Percentiles rank a stretch among this genome's conserved stretches.
Conservation (phyloP, 2,113 vertebrate species). For the Mirounga angustirostris region DNA sequence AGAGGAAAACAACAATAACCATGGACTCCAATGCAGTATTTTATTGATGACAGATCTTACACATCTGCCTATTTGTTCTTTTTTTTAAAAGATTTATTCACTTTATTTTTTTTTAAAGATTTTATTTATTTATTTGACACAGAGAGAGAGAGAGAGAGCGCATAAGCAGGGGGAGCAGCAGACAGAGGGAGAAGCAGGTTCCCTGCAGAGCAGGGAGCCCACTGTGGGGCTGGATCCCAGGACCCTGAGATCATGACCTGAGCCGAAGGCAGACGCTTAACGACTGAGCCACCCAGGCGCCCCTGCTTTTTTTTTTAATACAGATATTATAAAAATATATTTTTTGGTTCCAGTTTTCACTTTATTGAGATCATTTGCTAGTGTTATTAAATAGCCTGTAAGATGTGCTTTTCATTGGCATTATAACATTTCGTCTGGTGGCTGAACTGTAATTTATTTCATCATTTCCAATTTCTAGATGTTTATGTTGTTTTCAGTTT, state of each 20-base stretch:
- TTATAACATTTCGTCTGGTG: neutral
- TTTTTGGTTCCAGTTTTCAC: neutral
- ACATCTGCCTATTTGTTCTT: neutral
- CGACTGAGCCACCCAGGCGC: neutral
- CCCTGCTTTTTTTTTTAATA: neutral
- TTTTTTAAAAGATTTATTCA: neutral
- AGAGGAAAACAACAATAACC: neutral
- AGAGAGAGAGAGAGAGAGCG: neutral
- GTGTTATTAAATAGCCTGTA: constrained; percentile 35
- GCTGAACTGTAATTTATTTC: neutral
- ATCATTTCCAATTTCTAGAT: constrained; percentile 50
- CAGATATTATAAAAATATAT: neutral
- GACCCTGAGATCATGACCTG: neutral
- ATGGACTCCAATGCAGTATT: neutral
- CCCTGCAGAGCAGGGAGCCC: neutral
- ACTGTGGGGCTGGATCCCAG: neutral
- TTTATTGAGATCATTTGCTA: constrained; percentile 34
- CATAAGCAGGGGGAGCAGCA: neutral
- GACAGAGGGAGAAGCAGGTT: neutral
- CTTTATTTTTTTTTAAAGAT: neutral
- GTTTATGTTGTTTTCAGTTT: constrained; percentile 30
- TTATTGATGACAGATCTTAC: neutral
- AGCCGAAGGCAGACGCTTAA: neutral
- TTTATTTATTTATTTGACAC: neutral
- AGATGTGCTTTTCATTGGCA: neutral